Base-by-base conservation (phyloP, 2,113 vertebrate species). In the Oryzias woworae region DNA sequence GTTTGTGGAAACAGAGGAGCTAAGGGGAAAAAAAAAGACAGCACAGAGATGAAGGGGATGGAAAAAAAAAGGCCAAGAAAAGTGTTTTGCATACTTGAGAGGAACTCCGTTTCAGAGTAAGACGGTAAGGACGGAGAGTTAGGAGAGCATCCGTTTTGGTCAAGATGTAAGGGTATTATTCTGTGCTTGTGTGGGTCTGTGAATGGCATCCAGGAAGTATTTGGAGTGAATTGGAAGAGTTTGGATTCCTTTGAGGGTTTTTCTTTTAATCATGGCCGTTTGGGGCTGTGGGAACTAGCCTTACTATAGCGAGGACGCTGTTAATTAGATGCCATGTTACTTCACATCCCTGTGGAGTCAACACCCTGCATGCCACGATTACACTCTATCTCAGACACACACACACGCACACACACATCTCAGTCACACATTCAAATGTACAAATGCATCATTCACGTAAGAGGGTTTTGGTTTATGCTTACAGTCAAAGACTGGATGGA, bases 261-360 rank as follows among this genome's bases (percentile, higher is more conserved):
- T 81, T 87, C 88, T 89, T 92, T 92, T 91, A 91, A 92, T 92
- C 91, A 91, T 82, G 74, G 81, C 82, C 75, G 74, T 62, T 36
- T 80, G 87, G 77, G 81, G 81, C 78, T 80, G 74, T 82, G 84
- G 84, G 87, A 86, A 85, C 68, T 77, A 59, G 73, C 73, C 82
- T 80, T 82, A 62, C 80, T 66, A 66, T 59, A 57, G 78, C 82
- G 81, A 87, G 86, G 88, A 88, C 85, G 69, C 84, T 86, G 85
- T 85, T 90, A 91, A 90, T 92, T 90, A 90, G 85, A 72, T 62
- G 41, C 73, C 85, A 77, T 80, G 85, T 83, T 87, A 78, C 87
- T 73, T 80, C 80, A 83, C 72, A 80, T 88, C 85, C 77, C 67
- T 52, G 70, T 75, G 84, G 83, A 87, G 80, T 78, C 86, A 86